Conservation (phyloP, 2,888 invertebrate genomes). For the Escarpia spicata region DNA sequence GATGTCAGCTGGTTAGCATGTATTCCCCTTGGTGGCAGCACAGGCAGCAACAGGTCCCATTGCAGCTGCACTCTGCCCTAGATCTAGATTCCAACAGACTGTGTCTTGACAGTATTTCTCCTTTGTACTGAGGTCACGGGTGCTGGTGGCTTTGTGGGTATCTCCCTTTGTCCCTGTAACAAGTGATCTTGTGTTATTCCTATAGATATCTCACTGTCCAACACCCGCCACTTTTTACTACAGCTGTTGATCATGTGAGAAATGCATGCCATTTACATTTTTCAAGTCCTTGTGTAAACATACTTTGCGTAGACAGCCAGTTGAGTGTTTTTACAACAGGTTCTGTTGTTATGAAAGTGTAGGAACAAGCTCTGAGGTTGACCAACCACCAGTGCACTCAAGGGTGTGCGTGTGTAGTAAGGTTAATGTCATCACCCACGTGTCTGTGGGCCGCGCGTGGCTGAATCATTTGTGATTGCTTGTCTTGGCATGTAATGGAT, state of each 20-base stretch:
- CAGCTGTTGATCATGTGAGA: not conserved
- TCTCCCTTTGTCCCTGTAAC: not conserved
- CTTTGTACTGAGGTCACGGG: not conserved
- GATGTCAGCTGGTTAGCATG: not conserved
- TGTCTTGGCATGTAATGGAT: not conserved
- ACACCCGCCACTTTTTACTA: not conserved
- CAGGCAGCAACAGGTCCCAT: not conserved
- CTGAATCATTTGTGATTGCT: not conserved
- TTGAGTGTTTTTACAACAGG: not conserved
- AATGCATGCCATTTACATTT: not conserved
- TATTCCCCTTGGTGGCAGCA: not conserved
- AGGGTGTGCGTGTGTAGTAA: not conserved
- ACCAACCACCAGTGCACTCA: not conserved
- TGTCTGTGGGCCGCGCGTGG: not conserved
- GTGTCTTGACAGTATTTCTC: not conserved
- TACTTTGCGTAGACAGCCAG: not conserved
- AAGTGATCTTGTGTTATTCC: not conserved
- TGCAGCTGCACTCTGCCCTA: not conserved
- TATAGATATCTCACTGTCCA: not conserved
- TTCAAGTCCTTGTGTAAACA: not conserved
- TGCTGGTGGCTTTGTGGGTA: not conserved
- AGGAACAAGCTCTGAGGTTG: not conserved
- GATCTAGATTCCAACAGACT: not conserved
- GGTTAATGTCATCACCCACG: not conserved
- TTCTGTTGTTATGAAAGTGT: not conserved